A percentile compares a stretch with the other conserved stretches of the same genome.
Evolutionary conservation across 1,140 invertebrate species (phyloP).

Genomic region (Asobara japonica): DNA sequence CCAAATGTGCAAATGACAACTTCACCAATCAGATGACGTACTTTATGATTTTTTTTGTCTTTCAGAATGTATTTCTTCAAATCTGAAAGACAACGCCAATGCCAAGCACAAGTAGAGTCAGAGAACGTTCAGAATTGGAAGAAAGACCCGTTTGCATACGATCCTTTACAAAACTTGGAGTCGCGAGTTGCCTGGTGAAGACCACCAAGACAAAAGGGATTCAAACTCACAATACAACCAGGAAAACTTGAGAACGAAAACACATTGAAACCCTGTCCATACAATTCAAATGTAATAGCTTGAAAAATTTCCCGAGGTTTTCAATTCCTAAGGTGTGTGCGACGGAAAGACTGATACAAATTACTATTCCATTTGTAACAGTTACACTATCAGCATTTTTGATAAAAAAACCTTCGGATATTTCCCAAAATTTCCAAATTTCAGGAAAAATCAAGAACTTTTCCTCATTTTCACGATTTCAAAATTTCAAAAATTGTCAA

Average conservation of each 20-base stretch:
- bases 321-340: too few species aligned
- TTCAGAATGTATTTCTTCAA: background rate
- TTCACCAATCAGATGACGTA: too few species aligned
- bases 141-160: slow-evolving; percentile 48
- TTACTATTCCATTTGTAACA: too few species aligned
- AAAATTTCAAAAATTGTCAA: too few species aligned
- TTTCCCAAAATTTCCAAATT: too few species aligned
- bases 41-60: background rate
- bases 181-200: background rate
- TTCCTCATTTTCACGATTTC: too few species aligned
- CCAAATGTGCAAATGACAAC: too few species aligned
- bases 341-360: too few species aligned
- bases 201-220: slow-evolving; percentile 22
- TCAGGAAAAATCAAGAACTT: too few species aligned
- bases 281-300: background rate
- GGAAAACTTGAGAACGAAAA: background rate
- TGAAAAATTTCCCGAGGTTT: too few species aligned
- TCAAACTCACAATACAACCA: background rate
- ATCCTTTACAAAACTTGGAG: slow-evolving; percentile 32
- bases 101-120: slow-evolving; percentile 30
- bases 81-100: slow-evolving; percentile 41
- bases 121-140: slow-evolving; percentile 34
- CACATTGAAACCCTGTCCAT: background rate
- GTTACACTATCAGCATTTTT: too few species aligned
- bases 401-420: too few species aligned